Evolutionary conservation across 2,888 invertebrate species (phyloP).

Genomic region (Rhagonycha fulva): DNA sequence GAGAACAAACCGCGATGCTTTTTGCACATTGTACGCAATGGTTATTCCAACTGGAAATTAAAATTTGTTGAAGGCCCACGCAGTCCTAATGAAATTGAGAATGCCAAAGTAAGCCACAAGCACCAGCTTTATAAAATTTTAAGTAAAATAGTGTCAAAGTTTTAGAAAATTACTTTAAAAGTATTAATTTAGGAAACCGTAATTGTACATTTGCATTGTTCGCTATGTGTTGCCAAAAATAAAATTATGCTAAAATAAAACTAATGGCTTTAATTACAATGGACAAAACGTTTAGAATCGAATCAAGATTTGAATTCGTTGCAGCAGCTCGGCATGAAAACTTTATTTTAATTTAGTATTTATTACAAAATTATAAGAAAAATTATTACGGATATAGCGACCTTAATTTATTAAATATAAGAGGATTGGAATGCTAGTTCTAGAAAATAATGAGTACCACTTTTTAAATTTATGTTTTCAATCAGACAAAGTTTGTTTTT

Average conservation of each 20-base stretch:
- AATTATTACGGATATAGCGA: neutral
- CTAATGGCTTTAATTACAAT: neutral
- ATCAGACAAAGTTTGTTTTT: neutral
- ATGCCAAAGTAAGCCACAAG: slow-evolving; percentile 12
- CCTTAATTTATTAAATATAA: neutral
- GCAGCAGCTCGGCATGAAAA: neutral
- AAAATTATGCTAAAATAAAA: neutral
- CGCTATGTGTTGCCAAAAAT: neutral
- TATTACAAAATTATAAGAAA: neutral
- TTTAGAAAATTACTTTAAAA: neutral
- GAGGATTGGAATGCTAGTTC: no score
- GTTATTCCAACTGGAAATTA: slow-evolving; percentile 13
- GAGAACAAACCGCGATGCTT: slow-evolving; percentile 7
- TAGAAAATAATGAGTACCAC: no score
- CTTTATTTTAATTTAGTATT: neutral
- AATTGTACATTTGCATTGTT: neutral
- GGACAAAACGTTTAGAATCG: neutral
- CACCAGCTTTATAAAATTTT: slow-evolving; percentile 16
- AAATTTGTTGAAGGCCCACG: slow-evolving; percentile 15
- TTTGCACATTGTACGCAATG: slow-evolving; percentile 8
- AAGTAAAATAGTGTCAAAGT: slow-evolving; percentile 8
- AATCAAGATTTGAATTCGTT: neutral
- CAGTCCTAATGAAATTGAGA: slow-evolving; percentile 12
- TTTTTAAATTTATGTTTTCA: no score
- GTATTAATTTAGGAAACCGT: neutral